Evolutionary conservation across 2,113 vertebrate species (phyloP), one percentile per base, ranked within the genome.

Genomic region (Paraplagusia blochii): DNA sequence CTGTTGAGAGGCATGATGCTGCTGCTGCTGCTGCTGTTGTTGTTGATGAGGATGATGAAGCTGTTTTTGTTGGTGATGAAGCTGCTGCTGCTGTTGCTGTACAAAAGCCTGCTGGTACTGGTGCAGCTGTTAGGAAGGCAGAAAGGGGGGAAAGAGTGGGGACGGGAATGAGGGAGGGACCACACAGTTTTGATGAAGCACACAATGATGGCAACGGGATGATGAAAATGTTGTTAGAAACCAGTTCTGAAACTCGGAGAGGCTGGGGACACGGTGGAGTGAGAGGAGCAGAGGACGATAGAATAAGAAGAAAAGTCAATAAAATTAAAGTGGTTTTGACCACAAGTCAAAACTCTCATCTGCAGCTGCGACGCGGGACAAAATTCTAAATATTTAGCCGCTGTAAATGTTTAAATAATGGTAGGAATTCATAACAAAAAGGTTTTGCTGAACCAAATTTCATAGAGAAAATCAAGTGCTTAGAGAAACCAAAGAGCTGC

Each of bases 51-150:
- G 85, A 0, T 80, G 94, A 14, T 94, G 93, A 44, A 92, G 92
- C 0, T 94, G 93, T 69, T 93, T 81, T 82, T 29, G 69, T 0
- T 34, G 63, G 0, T 92, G 92, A 7, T 92, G 82, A 81, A 22
- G 69, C 0, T 34, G 63, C 0, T 92, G 92, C 8, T 92, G 85
- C 0, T 88, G 95, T 15, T 96, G 95, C 59, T 94, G 93, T 44
- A 92, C 73, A 79, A 97, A 91, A 63, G 92, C 87, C 79, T 97
- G 96, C 74, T 96, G 95, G 79, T 95, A 97, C 52, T 95, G 95
- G 69, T 97, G 95, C 89, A 95, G 81, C 94, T 96, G 85, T 84
- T 15, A 34, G 76, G 58, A 57, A 38, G 57, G 77, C 70, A 67
- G 71, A 48, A 84, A 55, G 62, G 51, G 82, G 82, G 72, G 78